These are phyloP conservation scores for Gymnocypris eckloni DNA, from an alignment of 2,797 vertebrate genomes.

Conservation along the genomic window DNA sequence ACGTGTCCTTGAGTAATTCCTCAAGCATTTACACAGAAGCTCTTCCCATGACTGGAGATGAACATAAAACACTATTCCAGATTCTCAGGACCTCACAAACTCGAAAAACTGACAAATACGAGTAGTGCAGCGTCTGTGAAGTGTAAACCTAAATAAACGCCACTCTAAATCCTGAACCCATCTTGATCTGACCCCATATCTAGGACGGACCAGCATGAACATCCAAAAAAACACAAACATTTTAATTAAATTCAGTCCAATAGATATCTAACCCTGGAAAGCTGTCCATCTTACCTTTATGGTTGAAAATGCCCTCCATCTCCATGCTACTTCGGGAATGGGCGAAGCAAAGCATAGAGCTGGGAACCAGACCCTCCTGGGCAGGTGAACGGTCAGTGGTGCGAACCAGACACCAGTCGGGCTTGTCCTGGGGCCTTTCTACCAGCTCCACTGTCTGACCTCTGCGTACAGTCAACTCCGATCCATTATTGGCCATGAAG, in stretches of 20 bases:
- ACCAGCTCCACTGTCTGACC: slow-evolving; percentile 97
- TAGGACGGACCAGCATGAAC: neutral
- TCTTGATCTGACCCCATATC: neutral
- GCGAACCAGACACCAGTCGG: slow-evolving; percentile 95
- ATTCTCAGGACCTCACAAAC: neutral
- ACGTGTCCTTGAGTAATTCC: slow-evolving; percentile 36
- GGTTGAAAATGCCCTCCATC: slow-evolving; percentile 99
- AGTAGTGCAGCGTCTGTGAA: neutral
- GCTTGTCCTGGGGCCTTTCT: slow-evolving; percentile 93
- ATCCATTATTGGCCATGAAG: slow-evolving; percentile 93
- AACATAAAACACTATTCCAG: slow-evolving; percentile 24
- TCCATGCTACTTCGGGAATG: slow-evolving; percentile 98
- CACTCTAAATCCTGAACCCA: neutral
- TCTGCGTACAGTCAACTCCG: slow-evolving; percentile 92
- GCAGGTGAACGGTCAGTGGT: slow-evolving; percentile 95
- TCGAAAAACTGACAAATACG: slow-evolving; percentile 7
- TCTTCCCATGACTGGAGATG: neutral
- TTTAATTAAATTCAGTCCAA: neutral
- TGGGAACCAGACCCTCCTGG: slow-evolving; percentile 93
- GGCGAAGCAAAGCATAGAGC: slow-evolving; percentile 93
- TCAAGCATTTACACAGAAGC: slow-evolving; percentile 17
- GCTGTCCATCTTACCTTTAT: slow-evolving; percentile 84
- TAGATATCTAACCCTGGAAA: neutral
- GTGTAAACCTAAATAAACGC: neutral
- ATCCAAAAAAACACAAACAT: neutral